These are phyloP conservation scores for Malaclemys terrapin DNA, from an alignment of 2,113 vertebrate species.

Conservation along the genomic window DNA sequence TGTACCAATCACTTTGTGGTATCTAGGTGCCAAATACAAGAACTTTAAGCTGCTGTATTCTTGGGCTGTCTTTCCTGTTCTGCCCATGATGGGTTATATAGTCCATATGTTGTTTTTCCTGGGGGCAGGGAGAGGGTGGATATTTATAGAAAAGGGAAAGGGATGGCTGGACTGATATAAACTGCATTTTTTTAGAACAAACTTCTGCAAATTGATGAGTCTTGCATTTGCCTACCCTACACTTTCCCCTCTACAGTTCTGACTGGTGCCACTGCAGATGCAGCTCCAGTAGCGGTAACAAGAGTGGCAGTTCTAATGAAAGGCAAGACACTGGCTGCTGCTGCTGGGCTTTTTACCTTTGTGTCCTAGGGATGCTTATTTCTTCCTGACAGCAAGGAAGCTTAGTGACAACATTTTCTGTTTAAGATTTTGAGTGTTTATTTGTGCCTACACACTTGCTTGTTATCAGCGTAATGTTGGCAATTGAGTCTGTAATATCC, in stretches of 20 bases:
- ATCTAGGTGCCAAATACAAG: background rate
- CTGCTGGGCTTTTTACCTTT: background rate
- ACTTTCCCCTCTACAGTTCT: background rate
- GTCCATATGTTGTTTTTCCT: background rate
- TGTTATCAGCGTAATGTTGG: background rate
- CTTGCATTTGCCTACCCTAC: background rate
- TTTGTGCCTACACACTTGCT: background rate
- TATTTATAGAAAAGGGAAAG: background rate
- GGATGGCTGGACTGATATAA: background rate
- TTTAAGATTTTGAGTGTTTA: background rate
- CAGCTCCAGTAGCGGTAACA: background rate
- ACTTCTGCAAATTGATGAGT: background rate
- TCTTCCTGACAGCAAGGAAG: background rate
- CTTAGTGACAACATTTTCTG: background rate
- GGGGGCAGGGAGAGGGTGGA: background rate
- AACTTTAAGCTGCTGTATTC: background rate
- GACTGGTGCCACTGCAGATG: background rate
- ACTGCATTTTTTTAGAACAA: background rate
- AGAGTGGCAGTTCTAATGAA: background rate
- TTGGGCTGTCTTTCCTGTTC: background rate
- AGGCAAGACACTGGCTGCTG: background rate
- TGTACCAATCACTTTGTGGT: background rate
- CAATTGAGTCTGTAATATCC: background rate
- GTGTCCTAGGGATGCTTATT: background rate
- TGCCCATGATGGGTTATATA: background rate